These are phyloP conservation scores for Ramazzottius varieornatus DNA, from an alignment of 2,888 invertebrate genomes.

Conservation along the genomic window DNA sequence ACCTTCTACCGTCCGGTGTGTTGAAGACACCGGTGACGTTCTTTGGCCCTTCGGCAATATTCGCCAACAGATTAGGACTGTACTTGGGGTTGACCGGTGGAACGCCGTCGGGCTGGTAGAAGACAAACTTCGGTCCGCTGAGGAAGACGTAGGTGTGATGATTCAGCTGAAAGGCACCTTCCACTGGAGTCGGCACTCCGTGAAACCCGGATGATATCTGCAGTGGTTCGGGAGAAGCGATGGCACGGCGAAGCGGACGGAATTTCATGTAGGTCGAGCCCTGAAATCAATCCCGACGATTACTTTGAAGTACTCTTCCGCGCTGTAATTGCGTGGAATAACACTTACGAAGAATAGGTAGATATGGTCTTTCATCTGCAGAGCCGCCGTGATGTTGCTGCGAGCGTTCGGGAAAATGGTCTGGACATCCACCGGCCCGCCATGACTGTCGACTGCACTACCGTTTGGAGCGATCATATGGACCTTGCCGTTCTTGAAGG, in stretches of 20 bases:
- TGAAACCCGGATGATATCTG: neutral
- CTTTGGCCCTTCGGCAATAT: neutral
- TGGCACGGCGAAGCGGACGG: neutral
- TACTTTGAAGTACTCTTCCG: no score
- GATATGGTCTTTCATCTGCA: neutral
- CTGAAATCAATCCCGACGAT: neutral
- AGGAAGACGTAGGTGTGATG: neutral
- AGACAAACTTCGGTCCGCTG: neutral
- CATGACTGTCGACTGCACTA: neutral
- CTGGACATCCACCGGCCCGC: neutral
- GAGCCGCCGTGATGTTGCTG: neutral
- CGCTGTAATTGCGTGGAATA: no score
- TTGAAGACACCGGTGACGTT: neutral
- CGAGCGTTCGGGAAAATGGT: neutral
- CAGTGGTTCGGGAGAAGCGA: neutral
- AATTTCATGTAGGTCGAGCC: slow-evolving; percentile 1
- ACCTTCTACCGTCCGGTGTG: neutral
- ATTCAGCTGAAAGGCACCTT: neutral
- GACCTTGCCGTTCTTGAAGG: neutral
- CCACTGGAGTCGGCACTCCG: neutral
- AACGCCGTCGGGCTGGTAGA: neutral
- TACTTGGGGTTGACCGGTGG: neutral
- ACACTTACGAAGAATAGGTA: neutral
- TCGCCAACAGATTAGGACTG: slow-evolving; percentile 2
- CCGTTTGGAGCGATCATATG: neutral